phyloP scores from a whole-genome alignment of 2,113 vertebrate genomes.

The Actenoides lindsayi region DNA sequence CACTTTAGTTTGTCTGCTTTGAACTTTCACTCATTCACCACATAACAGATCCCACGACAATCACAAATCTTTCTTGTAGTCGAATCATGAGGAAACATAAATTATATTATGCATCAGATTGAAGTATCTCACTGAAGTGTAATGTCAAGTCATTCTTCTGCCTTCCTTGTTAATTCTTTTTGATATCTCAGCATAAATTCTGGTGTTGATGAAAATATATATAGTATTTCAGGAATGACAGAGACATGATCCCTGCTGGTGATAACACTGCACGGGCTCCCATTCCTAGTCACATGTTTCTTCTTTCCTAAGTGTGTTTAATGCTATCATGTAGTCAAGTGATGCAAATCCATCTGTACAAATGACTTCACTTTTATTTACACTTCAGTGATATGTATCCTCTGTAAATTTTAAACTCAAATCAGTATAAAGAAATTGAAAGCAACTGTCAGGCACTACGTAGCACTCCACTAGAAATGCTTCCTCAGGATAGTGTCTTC shows the following conservation, averaged over 20 bases:
- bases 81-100: not conserved
- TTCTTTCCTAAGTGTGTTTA: not conserved
- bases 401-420: not conserved
- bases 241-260: not conserved
- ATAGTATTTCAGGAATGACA: not conserved
- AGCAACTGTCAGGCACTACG: not conserved
- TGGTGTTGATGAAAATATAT: not conserved
- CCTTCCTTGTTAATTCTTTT: not conserved
- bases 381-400: not conserved
- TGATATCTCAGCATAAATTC: not conserved
- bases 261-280: not conserved
- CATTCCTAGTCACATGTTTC: not conserved
- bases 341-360: not conserved
- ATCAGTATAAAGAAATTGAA: not conserved
- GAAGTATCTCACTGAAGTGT: not conserved
- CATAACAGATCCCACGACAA: not conserved
- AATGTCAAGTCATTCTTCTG: not conserved
- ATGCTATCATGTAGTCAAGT: not conserved
- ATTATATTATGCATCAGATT: not conserved
- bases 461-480: not conserved
- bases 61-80: not conserved
- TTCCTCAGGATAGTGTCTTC: not conserved
- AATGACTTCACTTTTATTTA: not conserved
- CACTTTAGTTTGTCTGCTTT: not conserved
- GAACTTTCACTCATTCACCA: not conserved